phyloP scores from a whole-genome alignment of 1,140 invertebrate genomes.

The Araneus ventricosus region DNA sequence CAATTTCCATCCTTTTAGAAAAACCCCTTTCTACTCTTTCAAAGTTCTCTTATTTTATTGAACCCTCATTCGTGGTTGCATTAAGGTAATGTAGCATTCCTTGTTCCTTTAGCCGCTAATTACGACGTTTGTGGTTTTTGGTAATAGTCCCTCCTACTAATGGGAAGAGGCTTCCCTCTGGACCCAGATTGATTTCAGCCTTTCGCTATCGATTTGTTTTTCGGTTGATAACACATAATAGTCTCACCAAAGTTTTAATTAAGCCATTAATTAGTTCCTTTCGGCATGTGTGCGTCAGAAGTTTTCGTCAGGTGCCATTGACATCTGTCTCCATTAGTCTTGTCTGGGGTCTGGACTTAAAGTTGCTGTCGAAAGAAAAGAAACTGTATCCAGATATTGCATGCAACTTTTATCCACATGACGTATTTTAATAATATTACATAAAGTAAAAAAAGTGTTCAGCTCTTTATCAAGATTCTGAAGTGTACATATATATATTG shows the following conservation, averaged over 20 bases:
- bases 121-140: constrained; percentile 10
- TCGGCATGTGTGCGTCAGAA: neutral
- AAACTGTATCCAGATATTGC: neutral
- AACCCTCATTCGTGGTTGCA: neutral
- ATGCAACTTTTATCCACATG: neutral
- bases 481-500: too few species aligned
- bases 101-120: neutral
- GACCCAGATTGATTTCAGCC: neutral
- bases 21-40: neutral
- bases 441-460: too few species aligned
- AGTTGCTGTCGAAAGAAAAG: neutral
- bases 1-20: neutral
- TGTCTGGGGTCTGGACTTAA: neutral
- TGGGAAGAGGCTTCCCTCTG: neutral
- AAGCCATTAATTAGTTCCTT: neutral
- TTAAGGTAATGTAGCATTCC: neutral
- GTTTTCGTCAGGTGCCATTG: neutral
- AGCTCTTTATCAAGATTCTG: too few species aligned
- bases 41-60: neutral
- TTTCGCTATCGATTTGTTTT: neutral
- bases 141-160: neutral
- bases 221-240: neutral
- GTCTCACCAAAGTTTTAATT: neutral
- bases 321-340: neutral
- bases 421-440: neutral